phyloP scores from a whole-genome alignment of 2,113 vertebrate species.

The Lycocorax pyrrhopterus region DNA sequence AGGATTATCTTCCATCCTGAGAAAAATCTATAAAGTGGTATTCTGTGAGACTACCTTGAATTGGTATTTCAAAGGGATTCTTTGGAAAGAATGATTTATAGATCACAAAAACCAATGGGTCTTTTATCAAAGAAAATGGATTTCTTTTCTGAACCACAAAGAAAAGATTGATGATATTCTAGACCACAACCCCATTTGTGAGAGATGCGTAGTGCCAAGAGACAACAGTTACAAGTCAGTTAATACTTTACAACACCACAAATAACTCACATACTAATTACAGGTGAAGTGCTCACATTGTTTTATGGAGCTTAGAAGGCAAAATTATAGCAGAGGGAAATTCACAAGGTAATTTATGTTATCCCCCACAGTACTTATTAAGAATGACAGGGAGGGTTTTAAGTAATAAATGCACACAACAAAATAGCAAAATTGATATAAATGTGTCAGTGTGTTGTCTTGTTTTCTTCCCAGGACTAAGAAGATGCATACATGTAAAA shows the following conservation, averaged over 20 bases:
- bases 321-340: not conserved
- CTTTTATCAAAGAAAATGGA: constrained; percentile 74
- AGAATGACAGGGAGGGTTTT: not conserved
- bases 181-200: constrained; percentile 50
- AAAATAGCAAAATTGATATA: not conserved
- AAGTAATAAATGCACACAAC: not conserved
- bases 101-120: constrained; percentile 68
- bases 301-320: not conserved
- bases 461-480: not conserved
- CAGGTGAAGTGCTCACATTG: not conserved
- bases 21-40: constrained; percentile 58
- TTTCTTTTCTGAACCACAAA: constrained; percentile 66
- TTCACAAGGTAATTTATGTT: not conserved
- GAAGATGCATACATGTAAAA: not conserved
- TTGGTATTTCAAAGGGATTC: constrained; percentile 69
- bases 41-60: constrained; percentile 63
- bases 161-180: constrained; percentile 71
- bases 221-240: constrained; percentile 26
- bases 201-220: constrained; percentile 41
- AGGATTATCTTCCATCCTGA: constrained; percentile 46
- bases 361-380: not conserved
- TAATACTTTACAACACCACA: not conserved
- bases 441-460: not conserved
- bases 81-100: constrained; percentile 76
- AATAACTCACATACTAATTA: constrained; percentile 30